These are phyloP conservation scores for Trichomalopsis sarcophagae DNA, from an alignment of 1,140 invertebrate genomes.

Conservation along the genomic window DNA sequence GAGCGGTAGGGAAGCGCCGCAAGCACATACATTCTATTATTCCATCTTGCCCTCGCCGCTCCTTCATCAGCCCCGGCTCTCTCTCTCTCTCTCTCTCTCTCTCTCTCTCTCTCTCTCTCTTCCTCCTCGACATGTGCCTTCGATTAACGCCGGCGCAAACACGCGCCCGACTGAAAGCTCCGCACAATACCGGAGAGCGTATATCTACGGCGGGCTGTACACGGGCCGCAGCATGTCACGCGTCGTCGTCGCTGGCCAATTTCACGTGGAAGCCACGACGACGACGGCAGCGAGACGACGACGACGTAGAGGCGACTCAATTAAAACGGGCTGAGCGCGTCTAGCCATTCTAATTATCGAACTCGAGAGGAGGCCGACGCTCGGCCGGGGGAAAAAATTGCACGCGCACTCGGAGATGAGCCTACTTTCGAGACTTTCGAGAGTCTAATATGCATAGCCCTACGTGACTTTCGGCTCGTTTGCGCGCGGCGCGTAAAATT, in stretches of 20 bases:
- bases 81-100: not conserved
- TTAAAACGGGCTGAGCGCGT: slow-evolving; percentile 25
- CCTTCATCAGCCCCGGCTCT: not conserved
- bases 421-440: not conserved
- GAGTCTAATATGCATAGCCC: not conserved
- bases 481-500: not conserved
- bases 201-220: not conserved
- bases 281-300: slow-evolving; percentile 12
- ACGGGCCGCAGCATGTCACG: not conserved
- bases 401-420: not conserved
- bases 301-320: slow-evolving; percentile 23
- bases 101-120: not conserved
- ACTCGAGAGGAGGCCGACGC: not conserved
- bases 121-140: slow-evolving; percentile 10
- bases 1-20: not conserved
- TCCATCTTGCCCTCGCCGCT: not conserved
- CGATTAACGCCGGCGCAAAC: slow-evolving; percentile 6
- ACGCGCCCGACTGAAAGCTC: not conserved
- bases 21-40: not conserved
- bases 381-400: not conserved
- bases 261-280: not conserved
- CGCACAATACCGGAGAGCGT: too few species aligned
- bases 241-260: slow-evolving; percentile 1
- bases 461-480: slow-evolving; percentile 26
- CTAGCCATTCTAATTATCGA: slow-evolving; percentile 45